These are phyloP conservation scores for Leucophenga varia DNA, from an alignment of 1,140 invertebrate species.

Conservation along the genomic window DNA sequence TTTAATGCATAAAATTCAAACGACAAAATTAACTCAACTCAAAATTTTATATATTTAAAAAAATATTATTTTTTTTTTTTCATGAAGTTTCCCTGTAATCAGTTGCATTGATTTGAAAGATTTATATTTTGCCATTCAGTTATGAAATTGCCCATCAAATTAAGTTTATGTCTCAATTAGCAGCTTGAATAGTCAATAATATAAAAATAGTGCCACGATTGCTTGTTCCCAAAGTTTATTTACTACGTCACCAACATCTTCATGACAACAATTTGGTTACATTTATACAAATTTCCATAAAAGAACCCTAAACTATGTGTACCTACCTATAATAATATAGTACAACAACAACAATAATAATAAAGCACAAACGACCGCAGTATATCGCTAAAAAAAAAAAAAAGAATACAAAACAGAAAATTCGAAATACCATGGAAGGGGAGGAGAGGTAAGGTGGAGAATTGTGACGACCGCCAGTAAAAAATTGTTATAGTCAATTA, in stretches of 20 bases:
- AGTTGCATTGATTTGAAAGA: slow-evolving; percentile 33
- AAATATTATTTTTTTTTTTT: no score
- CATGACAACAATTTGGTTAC: slow-evolving; percentile 32
- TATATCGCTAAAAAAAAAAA: no score
- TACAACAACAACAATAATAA: slow-evolving; percentile 4
- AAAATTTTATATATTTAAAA: no score
- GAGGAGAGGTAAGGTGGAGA: slow-evolving; percentile 7
- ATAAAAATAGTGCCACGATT: slow-evolving; percentile 17
- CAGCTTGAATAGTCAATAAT: slow-evolving; percentile 28
- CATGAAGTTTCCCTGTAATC: no score
- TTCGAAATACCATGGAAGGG: slow-evolving; percentile 2
- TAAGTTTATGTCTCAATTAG: slow-evolving; percentile 48
- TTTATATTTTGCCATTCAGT: slow-evolving; percentile 19
- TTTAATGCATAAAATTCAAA: no score
- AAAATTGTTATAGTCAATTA: slow-evolving; percentile 50
- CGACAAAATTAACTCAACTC: no score
- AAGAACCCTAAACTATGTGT: neutral
- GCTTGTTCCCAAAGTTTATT: no score
- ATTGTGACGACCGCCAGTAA: slow-evolving; percentile 32
- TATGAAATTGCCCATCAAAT: slow-evolving; percentile 37
- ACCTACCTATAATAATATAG: slow-evolving; percentile 1
- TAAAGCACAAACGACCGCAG: no score
- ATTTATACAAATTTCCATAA: slow-evolving; percentile 17
- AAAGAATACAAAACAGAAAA: no score
- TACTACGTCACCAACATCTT: no score